phyloP scores from a whole-genome alignment of 1,140 invertebrate genomes.

The Meloidogyne exigua region DNA sequence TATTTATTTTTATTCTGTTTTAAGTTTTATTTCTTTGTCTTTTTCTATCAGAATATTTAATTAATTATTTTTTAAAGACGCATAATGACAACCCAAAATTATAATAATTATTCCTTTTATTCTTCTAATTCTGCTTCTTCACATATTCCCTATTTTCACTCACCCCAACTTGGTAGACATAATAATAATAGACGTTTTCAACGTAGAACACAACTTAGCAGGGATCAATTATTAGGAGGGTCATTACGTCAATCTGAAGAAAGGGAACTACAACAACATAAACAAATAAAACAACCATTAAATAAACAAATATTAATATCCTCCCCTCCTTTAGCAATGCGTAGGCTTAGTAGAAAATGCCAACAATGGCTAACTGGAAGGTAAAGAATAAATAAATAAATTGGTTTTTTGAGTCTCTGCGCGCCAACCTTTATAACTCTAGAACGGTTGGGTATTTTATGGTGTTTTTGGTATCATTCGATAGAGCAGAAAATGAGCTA shows the following conservation, averaged over 20 bases:
- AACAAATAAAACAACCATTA: background rate
- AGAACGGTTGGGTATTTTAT: too few species aligned
- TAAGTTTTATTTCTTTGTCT: too few species aligned
- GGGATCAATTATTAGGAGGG: slow-evolving; percentile 4
- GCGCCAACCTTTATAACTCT: too few species aligned
- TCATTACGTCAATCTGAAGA: slow-evolving; percentile 21
- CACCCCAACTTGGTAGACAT: background rate
- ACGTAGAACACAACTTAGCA: slow-evolving; percentile 5
- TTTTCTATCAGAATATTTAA: too few species aligned
- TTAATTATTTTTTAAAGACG: too few species aligned
- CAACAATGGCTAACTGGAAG: slow-evolving; percentile 21
- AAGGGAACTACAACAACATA: slow-evolving; percentile 5
- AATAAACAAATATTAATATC: background rate
- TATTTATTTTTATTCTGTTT: too few species aligned
- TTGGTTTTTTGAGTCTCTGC: too few species aligned
- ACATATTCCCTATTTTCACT: slow-evolving; percentile 1
- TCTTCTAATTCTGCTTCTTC: background rate
- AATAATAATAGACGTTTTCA: slow-evolving; percentile 3
- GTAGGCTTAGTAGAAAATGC: slow-evolving; percentile 18
- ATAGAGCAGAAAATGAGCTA: too few species aligned
- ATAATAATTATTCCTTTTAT: background rate
- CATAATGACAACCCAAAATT: too few species aligned
- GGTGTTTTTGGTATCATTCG: too few species aligned
- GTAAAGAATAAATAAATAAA: background rate
- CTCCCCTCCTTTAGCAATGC: slow-evolving; percentile 22